Conservation (phyloP, 1,140 invertebrate genomes). For the Ylistrum balloti region DNA sequence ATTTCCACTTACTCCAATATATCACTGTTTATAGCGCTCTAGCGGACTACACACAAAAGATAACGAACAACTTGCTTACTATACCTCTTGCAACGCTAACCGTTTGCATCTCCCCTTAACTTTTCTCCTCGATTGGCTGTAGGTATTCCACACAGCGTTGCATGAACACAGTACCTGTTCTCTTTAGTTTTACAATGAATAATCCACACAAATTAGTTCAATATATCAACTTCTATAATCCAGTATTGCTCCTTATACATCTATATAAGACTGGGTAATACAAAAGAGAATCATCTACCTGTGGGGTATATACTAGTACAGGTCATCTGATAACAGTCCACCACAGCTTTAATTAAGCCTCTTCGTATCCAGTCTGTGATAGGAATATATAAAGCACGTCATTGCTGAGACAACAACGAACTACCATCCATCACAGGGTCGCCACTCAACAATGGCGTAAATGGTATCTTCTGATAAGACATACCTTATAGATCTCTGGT, state of each 20-base stretch:
- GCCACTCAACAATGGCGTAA: constrained; percentile 37
- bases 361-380: not conserved
- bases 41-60: not conserved
- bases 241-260: not conserved
- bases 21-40: not conserved
- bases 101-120: not conserved
- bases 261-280: not conserved
- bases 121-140: not conserved
- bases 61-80: constrained; percentile 1
- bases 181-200: not conserved
- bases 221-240: not conserved
- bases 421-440: not conserved
- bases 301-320: not conserved
- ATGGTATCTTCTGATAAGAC: not conserved
- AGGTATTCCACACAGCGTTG: not conserved
- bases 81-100: constrained; percentile 26
- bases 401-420: not conserved
- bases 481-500: not conserved
- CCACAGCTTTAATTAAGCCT: not conserved
- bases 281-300: not conserved
- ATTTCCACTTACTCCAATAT: not conserved
- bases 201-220: not conserved
- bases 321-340: not conserved
- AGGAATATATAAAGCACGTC: constrained; percentile 15
- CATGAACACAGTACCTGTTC: not conserved